These are phyloP conservation scores for Edolisoma coerulescens DNA, from an alignment of 2,113 vertebrate species.

Conservation along the genomic window DNA sequence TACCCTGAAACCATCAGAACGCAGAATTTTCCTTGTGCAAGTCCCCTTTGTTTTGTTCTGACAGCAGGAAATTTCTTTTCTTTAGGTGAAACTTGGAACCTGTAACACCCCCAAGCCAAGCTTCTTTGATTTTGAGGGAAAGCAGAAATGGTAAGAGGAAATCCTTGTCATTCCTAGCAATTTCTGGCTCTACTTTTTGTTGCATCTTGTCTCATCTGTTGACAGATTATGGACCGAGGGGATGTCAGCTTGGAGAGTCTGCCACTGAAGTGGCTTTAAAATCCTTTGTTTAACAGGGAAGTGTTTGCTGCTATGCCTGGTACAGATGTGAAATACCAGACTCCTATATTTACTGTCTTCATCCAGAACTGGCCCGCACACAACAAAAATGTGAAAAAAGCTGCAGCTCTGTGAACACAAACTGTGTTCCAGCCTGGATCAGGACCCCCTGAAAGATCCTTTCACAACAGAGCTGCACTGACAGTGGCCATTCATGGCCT, in stretches of 20 bases:
- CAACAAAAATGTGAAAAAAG: not conserved
- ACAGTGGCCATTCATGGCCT: not conserved
- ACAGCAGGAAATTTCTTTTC: not conserved
- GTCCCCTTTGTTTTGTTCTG: not conserved
- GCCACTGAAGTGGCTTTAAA: not conserved
- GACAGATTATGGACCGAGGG: not conserved
- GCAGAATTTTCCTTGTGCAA: not conserved
- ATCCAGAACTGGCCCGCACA: not conserved
- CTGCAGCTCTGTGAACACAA: not conserved
- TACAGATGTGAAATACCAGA: not conserved
- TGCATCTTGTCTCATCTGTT: not conserved
- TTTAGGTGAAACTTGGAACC: constrained; percentile 90
- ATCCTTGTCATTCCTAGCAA: constrained; percentile 8
- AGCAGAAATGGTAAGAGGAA: constrained; percentile 93
- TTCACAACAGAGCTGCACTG: not conserved
- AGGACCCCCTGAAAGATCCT: not conserved
- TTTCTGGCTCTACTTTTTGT: constrained; percentile 19
- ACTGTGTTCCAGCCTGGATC: not conserved
- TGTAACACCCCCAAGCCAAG: constrained; percentile 91
- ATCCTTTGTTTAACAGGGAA: not conserved
- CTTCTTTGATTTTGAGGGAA: constrained; percentile 98
- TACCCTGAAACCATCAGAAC: not conserved
- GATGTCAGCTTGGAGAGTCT: not conserved
- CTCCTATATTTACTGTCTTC: not conserved
- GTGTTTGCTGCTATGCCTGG: not conserved